Evolutionary conservation across 2,888 invertebrate species (phyloP).

Genomic region (Watsonalla binaria): DNA sequence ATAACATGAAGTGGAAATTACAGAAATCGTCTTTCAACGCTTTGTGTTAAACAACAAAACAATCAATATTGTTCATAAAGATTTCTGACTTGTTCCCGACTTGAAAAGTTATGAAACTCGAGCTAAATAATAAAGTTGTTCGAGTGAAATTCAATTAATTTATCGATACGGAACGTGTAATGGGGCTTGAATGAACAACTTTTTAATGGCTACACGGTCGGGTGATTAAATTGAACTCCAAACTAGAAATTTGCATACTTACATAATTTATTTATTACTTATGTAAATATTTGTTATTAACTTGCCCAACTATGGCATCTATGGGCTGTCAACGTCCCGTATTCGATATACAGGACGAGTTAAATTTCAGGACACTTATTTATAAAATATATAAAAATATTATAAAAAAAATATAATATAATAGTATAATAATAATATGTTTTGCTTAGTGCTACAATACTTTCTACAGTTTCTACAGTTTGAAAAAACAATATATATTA

Average conservation of each 20-base stretch:
- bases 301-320: too few species aligned
- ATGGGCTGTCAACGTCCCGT: too few species aligned
- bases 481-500: too few species aligned
- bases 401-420: too few species aligned
- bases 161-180: constrained; percentile 48
- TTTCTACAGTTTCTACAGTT: too few species aligned
- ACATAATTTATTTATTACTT: too few species aligned
- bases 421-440: too few species aligned
- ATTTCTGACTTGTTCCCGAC: constrained; percentile 28
- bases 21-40: background rate
- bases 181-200: constrained; percentile 43
- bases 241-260: background rate
- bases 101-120: constrained; percentile 32
- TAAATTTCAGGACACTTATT: too few species aligned
- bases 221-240: background rate
- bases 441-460: too few species aligned
- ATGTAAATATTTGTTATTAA: too few species aligned
- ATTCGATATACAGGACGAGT: too few species aligned
- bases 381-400: too few species aligned
- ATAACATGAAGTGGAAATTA: background rate
- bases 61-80: constrained; percentile 9
- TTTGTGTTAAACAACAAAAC: background rate
- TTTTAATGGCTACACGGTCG: constrained; percentile 26
- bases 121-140: constrained; percentile 44
- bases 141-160: constrained; percentile 55